Evolutionary conservation across 2,113 vertebrate genomes (phyloP).

Genomic region (Oncorhynchus nerka): DNA sequence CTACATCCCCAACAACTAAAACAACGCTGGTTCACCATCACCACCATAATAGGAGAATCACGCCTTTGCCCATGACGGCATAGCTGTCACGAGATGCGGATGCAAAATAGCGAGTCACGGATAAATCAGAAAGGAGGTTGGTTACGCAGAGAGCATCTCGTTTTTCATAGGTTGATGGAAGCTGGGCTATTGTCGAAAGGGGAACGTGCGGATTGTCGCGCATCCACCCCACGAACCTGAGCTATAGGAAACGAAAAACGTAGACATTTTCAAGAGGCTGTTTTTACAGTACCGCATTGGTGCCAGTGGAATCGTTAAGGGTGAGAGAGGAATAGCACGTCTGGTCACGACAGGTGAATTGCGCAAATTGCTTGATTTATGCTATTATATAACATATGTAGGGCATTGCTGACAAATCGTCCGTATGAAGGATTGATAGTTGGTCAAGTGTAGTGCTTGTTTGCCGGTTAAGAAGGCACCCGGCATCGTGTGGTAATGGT

Average conservation of each 20-base stretch:
- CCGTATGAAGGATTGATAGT: too few species aligned
- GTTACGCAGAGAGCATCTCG: not conserved
- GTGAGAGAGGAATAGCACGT: not conserved
- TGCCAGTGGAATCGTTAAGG: not conserved
- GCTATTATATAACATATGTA: not conserved
- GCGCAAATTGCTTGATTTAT: not conserved
- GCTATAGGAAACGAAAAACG: slow-evolving; percentile 1
- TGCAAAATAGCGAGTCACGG: slow-evolving; percentile 17
- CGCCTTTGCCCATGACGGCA: slow-evolving; percentile 6
- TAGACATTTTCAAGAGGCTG: not conserved
- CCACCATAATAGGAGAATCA: not conserved
- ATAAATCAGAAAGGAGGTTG: slow-evolving; percentile 5
- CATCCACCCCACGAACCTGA: not conserved
- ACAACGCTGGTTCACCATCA: too few species aligned
- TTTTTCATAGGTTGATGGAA: slow-evolving; percentile 34
- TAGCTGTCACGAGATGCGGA: slow-evolving; percentile 28
- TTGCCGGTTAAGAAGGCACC: too few species aligned
- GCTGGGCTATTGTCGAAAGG: slow-evolving; percentile 22
- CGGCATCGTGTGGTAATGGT: too few species aligned
- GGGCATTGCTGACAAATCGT: not conserved
- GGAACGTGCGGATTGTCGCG: slow-evolving; percentile 61
- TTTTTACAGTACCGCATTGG: not conserved
- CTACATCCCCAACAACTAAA: not conserved
- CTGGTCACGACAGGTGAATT: slow-evolving; percentile 47
- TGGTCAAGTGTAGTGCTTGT: too few species aligned